Evolutionary conservation across 2,888 invertebrate species (phyloP), one percentile per base, ranked within the genome.

Genomic region (Oscheius sp.): DNA sequence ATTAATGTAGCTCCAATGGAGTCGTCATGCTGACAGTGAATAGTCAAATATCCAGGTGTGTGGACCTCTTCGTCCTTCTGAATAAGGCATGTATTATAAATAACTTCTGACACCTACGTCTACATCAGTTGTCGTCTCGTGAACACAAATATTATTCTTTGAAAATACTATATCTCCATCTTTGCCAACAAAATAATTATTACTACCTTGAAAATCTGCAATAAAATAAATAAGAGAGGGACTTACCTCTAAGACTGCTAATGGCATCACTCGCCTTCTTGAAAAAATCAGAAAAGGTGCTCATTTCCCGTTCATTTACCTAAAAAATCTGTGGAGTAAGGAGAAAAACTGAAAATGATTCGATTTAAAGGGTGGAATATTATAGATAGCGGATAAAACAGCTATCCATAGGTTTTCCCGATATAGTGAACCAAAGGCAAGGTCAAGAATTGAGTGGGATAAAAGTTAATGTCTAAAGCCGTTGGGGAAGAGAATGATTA

Each of bases 71-170:
- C 92, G 27, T 66, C 52, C 84, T 94, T 92, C 68, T 85, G 74
- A 27, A 46, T 12, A 46, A 55, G 55, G 23, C 5, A 55, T 45
- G n/a, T 18, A 18, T 61, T 43, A 18, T 43, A 18, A 13, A 35
- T 21, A 49, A 49, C 16, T 18, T 27, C 29, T 58, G 58, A 41
- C 9, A 27, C 58, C 29, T 58, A 58, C 58, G n/a, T 61, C 61
- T 21, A 21, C 18, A 23, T 45, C 56, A 3, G 43, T 55, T 13
- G 69, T 69, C 18, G 95, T 94, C 6, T 96, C 95, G 91, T 97
- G 96, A 58, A 97, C 96, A 89, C 96, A 97, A 45, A 97, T 95
- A 90, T 97, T 96, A 89, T 97, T 97, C 91, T 96, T 97, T 73
- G 91, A 91, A 84, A 89, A 91, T 59, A 91, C 89, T 18, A 91